A percentile compares a stretch with the other conserved stretches of the same genome.
Evolutionary conservation across 2,113 vertebrate species (phyloP).

Genomic region (Clarias gariepinus): DNA sequence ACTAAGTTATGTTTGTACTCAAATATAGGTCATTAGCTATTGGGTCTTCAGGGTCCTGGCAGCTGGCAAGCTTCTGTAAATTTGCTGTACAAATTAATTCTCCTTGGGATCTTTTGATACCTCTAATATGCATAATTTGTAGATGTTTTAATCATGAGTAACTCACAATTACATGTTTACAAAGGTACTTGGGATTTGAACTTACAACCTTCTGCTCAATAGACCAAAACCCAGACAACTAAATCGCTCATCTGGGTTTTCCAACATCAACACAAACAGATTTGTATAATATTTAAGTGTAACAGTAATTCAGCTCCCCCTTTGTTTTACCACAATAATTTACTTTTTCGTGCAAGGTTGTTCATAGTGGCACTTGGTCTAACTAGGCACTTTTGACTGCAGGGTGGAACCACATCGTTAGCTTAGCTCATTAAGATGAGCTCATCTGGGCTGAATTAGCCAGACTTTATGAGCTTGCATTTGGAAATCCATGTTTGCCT

Average conservation of each 20-base stretch:
- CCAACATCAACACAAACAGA: neutral
- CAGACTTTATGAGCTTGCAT: constrained; percentile 18
- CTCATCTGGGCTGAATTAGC: constrained; percentile 30
- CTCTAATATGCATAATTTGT: neutral
- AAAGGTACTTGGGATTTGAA: neutral
- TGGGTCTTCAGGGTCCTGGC: neutral
- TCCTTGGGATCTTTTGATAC: neutral
- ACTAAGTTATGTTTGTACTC: neutral
- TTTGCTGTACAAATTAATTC: neutral
- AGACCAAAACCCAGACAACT: neutral
- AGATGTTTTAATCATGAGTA: neutral
- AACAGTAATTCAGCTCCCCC: neutral
- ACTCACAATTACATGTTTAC: neutral
- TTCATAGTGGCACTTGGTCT: neutral
- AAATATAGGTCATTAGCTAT: neutral
- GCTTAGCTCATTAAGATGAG: constrained; percentile 12
- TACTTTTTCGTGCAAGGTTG: neutral
- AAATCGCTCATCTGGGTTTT: neutral
- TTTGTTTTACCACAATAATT: neutral
- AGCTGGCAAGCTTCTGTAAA: neutral
- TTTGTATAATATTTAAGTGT: neutral
- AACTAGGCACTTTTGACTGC: neutral
- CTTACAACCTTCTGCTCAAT: neutral
- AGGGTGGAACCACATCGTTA: neutral
- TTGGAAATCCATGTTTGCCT: neutral